Percentiles rank a stretch among this genome's conserved stretches.
Evolutionary conservation across 2,113 vertebrate genomes (phyloP).

Genomic region (Otis tarda): DNA sequence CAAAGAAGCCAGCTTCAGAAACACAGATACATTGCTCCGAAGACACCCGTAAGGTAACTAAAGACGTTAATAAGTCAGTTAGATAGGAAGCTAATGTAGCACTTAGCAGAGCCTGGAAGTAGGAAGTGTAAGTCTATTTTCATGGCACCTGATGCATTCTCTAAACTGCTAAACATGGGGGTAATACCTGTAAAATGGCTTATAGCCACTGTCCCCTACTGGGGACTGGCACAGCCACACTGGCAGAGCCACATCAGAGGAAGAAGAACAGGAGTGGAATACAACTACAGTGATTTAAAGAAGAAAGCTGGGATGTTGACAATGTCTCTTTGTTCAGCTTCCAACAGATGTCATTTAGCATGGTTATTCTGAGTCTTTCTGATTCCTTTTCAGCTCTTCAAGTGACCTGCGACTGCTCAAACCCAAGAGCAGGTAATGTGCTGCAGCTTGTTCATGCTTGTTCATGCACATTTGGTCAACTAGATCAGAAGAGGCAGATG

Average conservation of each 20-base stretch:
- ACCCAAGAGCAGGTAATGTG: not conserved
- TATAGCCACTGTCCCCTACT: not conserved
- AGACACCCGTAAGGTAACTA: not conserved
- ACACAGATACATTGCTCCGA: not conserved
- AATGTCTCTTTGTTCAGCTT: not conserved
- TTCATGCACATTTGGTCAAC: not conserved
- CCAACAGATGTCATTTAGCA: not conserved
- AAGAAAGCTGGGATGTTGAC: not conserved
- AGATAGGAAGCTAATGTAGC: not conserved
- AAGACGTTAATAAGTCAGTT: not conserved
- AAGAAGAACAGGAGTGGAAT: not conserved
- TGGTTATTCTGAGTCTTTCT: not conserved
- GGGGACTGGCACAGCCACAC: accelerated
- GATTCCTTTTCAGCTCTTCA: not conserved
- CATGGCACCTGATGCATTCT: not conserved
- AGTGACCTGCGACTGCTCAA: not conserved
- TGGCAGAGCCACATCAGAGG: not conserved
- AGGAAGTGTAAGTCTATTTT: not conserved
- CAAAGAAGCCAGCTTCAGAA: not conserved
- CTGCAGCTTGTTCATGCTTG: not conserved
- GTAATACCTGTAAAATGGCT: not conserved
- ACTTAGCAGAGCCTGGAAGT: not conserved
- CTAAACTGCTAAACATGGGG: not conserved
- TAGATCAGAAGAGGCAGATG: conserved; percentile 31
- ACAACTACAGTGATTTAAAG: not conserved